Base-by-base conservation (phyloP, 2,888 invertebrate species). In the Hyposoter dolosus region DNA sequence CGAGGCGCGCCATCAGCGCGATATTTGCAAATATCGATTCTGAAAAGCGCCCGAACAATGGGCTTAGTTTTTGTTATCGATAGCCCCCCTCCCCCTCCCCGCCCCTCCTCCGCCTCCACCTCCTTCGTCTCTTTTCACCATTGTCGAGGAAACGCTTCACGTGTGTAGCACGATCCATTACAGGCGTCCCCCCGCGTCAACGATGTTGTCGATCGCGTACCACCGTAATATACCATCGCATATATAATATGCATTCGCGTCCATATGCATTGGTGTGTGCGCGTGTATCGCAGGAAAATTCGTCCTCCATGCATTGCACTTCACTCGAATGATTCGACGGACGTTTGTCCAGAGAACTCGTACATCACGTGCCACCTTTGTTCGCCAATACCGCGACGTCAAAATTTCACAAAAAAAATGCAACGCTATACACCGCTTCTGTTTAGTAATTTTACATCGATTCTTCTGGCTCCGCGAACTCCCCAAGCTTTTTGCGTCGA, bases 1-100 rank as follows among this genome's bases (percentile, higher is more conserved):
- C 60, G 75, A 76, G 83, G 83, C 85, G 79, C 84, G 85, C 63
- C 79, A 80, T 83, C 84, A 81, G 84, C 87, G 80, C 86, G 89
- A 90, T 93, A 93, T 93, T 93, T 93, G 92, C 92, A 93, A 93
- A 93, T 93, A 94, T 93, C 93, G 93, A 94, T 93, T 94, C 92
- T 93, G 93, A 93, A 94, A 93, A 94, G 93, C 92, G 89, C 81
- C 89, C 91, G 92, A 92, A 94, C 94, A 94, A 94, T 94, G 92
- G 92, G 90, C 92, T 93, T 93, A 92, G 93, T 93, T 93, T 93
- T 93, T 92, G 92, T 92, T 93, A 93, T 93, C 91, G 93, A 93
- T 93, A 88, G 86, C 87, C 89, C 82, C 88, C n/a, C 87, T 87
- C 85, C 88, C 86, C 86, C 40, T 86, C 86, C 86, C 88, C 85